These are phyloP conservation scores for Anser brachyrhynchus DNA, from an alignment of 2,113 vertebrate species.

Conservation along the genomic window DNA sequence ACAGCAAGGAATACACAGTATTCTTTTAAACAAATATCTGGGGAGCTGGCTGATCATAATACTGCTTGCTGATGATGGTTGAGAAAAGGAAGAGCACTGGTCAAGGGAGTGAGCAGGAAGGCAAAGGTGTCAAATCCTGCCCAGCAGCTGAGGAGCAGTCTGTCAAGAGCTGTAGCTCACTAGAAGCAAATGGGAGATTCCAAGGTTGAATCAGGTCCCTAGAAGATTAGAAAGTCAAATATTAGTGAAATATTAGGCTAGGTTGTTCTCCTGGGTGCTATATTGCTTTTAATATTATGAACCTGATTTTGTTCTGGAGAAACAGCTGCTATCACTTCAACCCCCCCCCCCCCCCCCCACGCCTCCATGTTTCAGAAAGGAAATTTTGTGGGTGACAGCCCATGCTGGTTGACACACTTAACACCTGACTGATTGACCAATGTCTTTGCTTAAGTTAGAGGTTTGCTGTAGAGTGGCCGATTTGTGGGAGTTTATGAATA, in stretches of 20 bases:
- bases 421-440: background rate
- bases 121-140: background rate
- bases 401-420: background rate
- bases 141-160: background rate
- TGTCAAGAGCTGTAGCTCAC: background rate
- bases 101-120: background rate
- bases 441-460: background rate
- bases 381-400: background rate
- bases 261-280: background rate
- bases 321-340: background rate
- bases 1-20: background rate
- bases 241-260: background rate
- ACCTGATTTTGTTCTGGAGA: background rate
- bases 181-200: background rate
- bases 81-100: background rate
- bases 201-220: background rate
- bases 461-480: background rate
- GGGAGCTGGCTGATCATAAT: background rate
- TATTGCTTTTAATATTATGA: background rate
- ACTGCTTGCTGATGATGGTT: rapidly evolving
- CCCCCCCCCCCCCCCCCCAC: too few relatives aligned
- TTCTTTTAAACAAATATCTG: background rate
- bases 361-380: background rate
- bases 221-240: background rate
- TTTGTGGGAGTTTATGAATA: background rate